Evolutionary conservation across 23 tunicate genomes (phyloP), one percentile per base, ranked within the genome.

Genomic region (Oikopleura vanhoeffeni): DNA sequence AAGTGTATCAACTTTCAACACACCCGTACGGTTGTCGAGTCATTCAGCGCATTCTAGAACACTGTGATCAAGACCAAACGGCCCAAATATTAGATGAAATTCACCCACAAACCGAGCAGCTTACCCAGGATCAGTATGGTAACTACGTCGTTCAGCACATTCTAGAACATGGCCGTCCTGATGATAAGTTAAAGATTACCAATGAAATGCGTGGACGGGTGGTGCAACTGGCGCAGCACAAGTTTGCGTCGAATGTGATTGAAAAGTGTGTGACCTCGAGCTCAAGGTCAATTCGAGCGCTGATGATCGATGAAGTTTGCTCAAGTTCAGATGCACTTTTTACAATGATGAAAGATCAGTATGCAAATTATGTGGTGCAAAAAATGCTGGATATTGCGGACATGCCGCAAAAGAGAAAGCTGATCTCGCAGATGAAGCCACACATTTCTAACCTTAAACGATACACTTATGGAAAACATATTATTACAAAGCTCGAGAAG

Each of bases 301-400:
- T 90, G 85, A 41, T 95, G 87, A 95, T 95, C 39, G 99, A 95
- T n/a, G 99, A 95, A 85, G 91, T 92, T 0, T 95, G 99, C 58
- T 91, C 13, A 49, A 89, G 88, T 42, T 91, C 87, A 0, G 96
- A 95, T 40, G 96, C 96, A 40, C 84, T 95, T 33, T 87, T 90
- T 67, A 87, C 89, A 24, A 90, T 95, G 99, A 95, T 95, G 99
- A 95, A 95, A 84, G 99, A 95, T 76, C 99, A 95, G 85, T 95
- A 86, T 76, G 99, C 99, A 0, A 95, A 95, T 83, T 95, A 95
- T 71, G 99, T 95, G 32, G 99, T 95, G 36, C 99, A 95, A 85
- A 95, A 95, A 84, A 90, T 90, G 96, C 86, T 95, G 41, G 99
- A 95, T 76, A 89, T 95, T 67, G 99, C 99, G 0, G 99, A 95